Conservation (phyloP, 2,888 invertebrate species). For the Eretmocerus hayati region DNA sequence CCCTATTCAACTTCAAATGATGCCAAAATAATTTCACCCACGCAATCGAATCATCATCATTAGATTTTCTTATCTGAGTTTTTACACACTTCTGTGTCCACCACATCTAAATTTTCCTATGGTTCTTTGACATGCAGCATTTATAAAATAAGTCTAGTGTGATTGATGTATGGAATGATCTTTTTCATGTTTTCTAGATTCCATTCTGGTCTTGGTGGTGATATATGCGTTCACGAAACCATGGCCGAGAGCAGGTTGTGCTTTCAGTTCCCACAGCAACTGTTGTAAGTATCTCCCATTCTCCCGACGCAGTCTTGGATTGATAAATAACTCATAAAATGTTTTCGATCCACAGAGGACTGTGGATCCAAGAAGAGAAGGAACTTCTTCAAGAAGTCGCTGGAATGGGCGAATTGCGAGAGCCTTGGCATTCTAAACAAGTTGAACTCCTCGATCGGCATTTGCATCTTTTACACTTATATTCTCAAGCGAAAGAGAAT, state of each 20-base stretch:
- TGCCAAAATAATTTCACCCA: too few species aligned
- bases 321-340: neutral
- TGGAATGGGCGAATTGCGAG: constrained; percentile 79
- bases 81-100: too few species aligned
- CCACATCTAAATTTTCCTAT: too few species aligned
- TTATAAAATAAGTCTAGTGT: too few species aligned
- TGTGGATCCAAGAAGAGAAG: constrained; percentile 88
- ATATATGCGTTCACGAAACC: constrained; percentile 87
- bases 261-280: constrained; percentile 77
- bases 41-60: too few species aligned
- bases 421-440: constrained; percentile 76
- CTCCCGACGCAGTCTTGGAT: too few species aligned
- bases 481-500: constrained; percentile 77
- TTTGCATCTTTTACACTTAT: constrained; percentile 73
- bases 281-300: constrained; percentile 61
- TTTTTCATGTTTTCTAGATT: constrained; percentile 57
- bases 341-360: constrained; percentile 55
- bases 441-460: constrained; percentile 77
- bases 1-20: neutral
- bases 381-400: constrained; percentile 81
- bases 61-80: too few species aligned
- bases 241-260: constrained; percentile 86
- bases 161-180: neutral
- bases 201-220: constrained; percentile 85
- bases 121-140: too few species aligned